These are phyloP conservation scores for Strix uralensis DNA, from an alignment of 2,113 vertebrate species.

Conservation along the genomic window DNA sequence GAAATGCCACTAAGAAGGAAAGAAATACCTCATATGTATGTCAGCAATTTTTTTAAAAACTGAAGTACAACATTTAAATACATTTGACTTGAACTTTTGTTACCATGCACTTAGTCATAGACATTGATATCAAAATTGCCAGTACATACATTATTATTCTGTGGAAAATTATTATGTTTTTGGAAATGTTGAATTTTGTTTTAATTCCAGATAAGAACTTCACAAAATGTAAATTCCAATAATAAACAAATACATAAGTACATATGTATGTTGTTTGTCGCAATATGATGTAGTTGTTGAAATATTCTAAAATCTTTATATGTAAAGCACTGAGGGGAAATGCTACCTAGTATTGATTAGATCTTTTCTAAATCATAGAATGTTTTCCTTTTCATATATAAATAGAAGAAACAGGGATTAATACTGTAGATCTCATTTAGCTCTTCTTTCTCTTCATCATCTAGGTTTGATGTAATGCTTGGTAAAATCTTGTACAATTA, in stretches of 20 bases:
- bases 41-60: not conserved
- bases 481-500: not conserved
- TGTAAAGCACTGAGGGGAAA: not conserved
- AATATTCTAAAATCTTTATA: not conserved
- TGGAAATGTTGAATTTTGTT: not conserved
- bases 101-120: not conserved
- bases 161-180: not conserved
- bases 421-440: not conserved
- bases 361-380: not conserved
- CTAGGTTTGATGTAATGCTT: not conserved
- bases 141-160: not conserved
- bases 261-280: not conserved
- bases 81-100: not conserved
- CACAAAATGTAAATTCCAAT: not conserved
- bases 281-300: not conserved
- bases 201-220: not conserved
- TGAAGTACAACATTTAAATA: not conserved
- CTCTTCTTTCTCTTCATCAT: not conserved
- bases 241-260: not conserved
- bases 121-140: not conserved
- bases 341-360: not conserved
- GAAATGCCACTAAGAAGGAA: not conserved
- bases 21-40: not conserved
- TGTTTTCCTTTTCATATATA: not conserved
- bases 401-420: not conserved